A percentile compares a stretch with the other conserved stretches of the same genome.
These are phyloP conservation scores for Ciconia nigra DNA, from an alignment of 2,797 vertebrate genomes.

Conservation along the genomic window DNA sequence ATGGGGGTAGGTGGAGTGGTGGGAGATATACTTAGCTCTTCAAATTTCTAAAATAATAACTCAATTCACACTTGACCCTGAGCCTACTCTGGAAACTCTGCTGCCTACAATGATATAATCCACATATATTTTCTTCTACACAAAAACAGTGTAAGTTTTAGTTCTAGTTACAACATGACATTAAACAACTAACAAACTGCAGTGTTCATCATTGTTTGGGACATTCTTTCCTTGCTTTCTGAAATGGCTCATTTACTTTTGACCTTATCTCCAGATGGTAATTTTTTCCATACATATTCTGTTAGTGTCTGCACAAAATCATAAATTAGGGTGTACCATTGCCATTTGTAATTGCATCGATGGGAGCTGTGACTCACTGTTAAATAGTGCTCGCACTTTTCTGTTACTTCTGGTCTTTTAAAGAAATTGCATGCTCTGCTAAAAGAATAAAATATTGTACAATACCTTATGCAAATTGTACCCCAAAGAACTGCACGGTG, in stretches of 20 bases:
- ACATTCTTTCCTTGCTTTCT: slow-evolving; percentile 60
- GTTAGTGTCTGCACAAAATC: neutral
- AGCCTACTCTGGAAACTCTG: slow-evolving; percentile 41
- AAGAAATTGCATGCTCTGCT: neutral
- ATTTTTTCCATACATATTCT: slow-evolving; percentile 22
- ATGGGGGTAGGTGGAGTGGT: slow-evolving; percentile 31
- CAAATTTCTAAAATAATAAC: slow-evolving; percentile 46
- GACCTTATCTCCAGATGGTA: slow-evolving; percentile 57
- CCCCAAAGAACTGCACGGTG: neutral
- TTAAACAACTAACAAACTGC: slow-evolving; percentile 40
- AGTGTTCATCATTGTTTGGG: neutral
- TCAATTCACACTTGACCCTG: slow-evolving; percentile 44
- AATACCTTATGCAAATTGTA: neutral
- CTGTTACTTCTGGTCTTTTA: neutral
- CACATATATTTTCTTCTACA: neutral
- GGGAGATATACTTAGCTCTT: slow-evolving; percentile 13
- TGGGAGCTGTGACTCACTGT: neutral
- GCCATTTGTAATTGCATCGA: neutral
- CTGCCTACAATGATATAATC: slow-evolving; percentile 50
- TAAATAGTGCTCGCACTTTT: neutral
- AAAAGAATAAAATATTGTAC: neutral
- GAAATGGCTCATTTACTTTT: slow-evolving; percentile 59
- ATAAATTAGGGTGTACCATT: neutral
- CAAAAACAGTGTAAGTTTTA: slow-evolving; percentile 33
- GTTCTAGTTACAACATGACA: slow-evolving; percentile 34